Evolutionary conservation across 64 coral and sea anemone genomes (phyloP), one percentile per base, ranked within the genome.

Genomic region (Porites lutea): DNA sequence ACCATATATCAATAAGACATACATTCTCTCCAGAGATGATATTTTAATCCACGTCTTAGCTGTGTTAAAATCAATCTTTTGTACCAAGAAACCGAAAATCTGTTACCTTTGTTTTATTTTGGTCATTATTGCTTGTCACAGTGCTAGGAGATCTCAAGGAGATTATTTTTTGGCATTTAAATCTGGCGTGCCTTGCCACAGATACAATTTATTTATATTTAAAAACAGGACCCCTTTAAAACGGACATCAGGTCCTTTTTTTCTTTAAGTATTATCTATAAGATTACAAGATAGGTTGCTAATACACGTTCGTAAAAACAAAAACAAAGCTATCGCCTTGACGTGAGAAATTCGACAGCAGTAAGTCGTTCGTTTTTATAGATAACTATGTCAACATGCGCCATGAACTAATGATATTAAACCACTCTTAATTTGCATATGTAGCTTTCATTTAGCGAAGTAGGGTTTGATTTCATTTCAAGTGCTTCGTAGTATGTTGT

Each of bases 321-420:
- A 14, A 64, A 63, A 48, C 22, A 66, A 61, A 5, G 15, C 48
- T 62, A 22, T 48, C 48, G 9, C 19, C 64, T 83, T 65, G 50
- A 68, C 6, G 81, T 84, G 63, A 5, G 62, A 84, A 23, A 68
- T 66, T 84, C 43, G 61, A 49, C 59, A 67, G 62, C 81, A 68
- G 59, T 48, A 47, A 68, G 22, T 68, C 8, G 14, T 68, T 68
- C 7, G 27, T 64, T 52, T 84, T 69, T 49, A 21, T 52, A 65
- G 78, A 84, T 84, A 69, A 84, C 44, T 46, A 76, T 68, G 63
- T 84, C 81, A 84, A 84, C 47, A 66, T 69, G 2, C 81, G 13
- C 49, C 48, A 13, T 6, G 0, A 61, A 68, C 45, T 37, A 84
- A 64, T 59, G 55, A 81, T 81, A 62, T 81, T 3, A 63, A 81